Evolutionary conservation across 2,797 vertebrate species (phyloP), one percentile per base, ranked within the genome.

Genomic region (Somateria mollissima): DNA sequence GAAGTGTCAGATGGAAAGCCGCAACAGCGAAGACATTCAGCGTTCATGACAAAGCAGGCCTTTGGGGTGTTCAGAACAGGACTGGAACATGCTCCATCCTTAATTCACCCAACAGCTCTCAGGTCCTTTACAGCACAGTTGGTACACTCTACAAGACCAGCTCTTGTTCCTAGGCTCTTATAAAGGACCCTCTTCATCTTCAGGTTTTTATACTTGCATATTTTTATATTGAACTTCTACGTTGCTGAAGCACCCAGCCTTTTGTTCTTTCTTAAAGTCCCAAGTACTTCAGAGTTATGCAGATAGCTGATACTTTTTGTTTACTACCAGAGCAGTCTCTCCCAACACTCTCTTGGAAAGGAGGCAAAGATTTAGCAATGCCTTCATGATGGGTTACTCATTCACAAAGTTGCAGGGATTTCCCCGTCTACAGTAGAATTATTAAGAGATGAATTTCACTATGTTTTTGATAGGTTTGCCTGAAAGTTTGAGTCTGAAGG

Each of bases 1-100:
- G 94, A 96, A 97, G 96, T 95, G 92, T 96, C 96, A 97, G 95
- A 97, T 95, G 94, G 95, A 97, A 96, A 96, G 87, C 92, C 81
- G 77, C 91, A 96, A 92, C 96, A 96, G 96, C 95, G 95, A 91
- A 95, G 95, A 96, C 96, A 97, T 96, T 94, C 95, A 97, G 87
- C 72, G 87, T 49, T 91, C 84, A 94, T 72, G 53, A 97, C 91
- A 96, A 96, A 84, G 71, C 86, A 91, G 88, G 80, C 76, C 96
- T 95, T 92, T 96, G 87, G 94, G 93, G 85, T 87, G 90, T 95
- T 45, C 65, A 32, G 89, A 94, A 76, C 93, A 69, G 94, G 80
- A 75, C 62, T 67, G 92, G 95, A 94, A 77, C 82, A 93, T 95
- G 86, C 89, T 92, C 92, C 92, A 90, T 90, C 75, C 89, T 96